phyloP scores from a whole-genome alignment of 1,140 invertebrate genomes.

The Drosophila melanica region DNA sequence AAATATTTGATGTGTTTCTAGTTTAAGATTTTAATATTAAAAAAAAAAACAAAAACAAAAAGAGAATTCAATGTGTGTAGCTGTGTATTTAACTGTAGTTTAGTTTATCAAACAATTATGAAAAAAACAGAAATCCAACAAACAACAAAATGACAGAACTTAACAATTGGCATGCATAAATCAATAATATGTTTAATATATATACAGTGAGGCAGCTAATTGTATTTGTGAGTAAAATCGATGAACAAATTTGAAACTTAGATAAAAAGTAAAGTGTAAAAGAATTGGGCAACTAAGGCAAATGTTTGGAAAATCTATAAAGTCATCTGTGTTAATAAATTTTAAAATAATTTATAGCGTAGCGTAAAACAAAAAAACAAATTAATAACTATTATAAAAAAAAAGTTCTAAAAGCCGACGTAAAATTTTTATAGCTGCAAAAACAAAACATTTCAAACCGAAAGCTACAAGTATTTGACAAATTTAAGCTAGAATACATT shows the following conservation, averaged over 20 bases:
- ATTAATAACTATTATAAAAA: slow-evolving; percentile 41
- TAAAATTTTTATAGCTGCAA: slow-evolving; percentile 43
- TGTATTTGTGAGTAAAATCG: slow-evolving; percentile 52
- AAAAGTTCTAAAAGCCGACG: slow-evolving; percentile 34
- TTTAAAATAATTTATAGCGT: slow-evolving; percentile 81
- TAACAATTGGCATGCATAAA: slow-evolving; percentile 47
- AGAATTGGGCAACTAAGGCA: slow-evolving; percentile 54
- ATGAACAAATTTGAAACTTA: slow-evolving; percentile 21
- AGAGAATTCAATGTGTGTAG: slow-evolving; percentile 59
- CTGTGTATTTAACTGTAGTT: slow-evolving; percentile 57
- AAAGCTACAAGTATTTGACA: slow-evolving; percentile 50
- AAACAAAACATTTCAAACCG: slow-evolving; percentile 31
- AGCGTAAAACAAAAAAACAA: slow-evolving; percentile 66
- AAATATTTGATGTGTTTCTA: slow-evolving; percentile 78
- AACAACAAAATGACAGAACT: slow-evolving; percentile 44
- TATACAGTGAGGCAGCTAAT: slow-evolving; percentile 43
- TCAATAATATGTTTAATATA: slow-evolving; percentile 30
- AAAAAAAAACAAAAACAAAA: slow-evolving; percentile 32
- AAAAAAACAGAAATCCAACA: slow-evolving; percentile 28
- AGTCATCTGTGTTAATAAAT: slow-evolving; percentile 84
- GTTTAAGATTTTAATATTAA: slow-evolving; percentile 77
- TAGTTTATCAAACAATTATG: slow-evolving; percentile 48
- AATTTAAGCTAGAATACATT: slow-evolving; percentile 66
- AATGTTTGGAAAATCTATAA: slow-evolving; percentile 77
- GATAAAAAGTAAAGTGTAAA: not conserved